These are phyloP conservation scores for Scaptodrosophila latifasciaeformis DNA, from an alignment of 2,888 invertebrate species.

Conservation along the genomic window DNA sequence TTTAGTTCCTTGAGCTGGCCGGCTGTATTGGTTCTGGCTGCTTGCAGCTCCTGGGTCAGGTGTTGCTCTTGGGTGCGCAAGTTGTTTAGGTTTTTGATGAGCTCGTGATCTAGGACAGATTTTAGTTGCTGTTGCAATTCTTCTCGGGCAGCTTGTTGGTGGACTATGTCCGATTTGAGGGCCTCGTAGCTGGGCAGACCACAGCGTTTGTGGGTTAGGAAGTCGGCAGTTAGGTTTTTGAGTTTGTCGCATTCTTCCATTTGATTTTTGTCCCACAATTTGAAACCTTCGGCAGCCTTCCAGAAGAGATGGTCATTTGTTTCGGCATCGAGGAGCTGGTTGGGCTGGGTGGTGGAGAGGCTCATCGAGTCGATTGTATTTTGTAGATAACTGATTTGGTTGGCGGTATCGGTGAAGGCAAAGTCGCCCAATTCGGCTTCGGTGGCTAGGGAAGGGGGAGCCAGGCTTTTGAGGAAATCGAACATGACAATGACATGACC, in stretches of 20 bases:
- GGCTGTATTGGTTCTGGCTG: conserved; percentile 11
- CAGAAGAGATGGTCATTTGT: conserved; percentile 49
- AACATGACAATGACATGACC: conserved; percentile 70
- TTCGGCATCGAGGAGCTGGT: conserved; percentile 50
- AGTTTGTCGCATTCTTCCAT: conserved; percentile 56
- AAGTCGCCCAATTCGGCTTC: conserved; percentile 32
- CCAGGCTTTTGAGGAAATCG: conserved; percentile 70
- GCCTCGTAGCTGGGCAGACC: conserved; percentile 36
- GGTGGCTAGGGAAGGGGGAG: conserved; percentile 30
- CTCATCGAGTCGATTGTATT: conserved; percentile 33
- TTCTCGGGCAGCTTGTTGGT: conserved; percentile 30
- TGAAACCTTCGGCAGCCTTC: conserved; percentile 61
- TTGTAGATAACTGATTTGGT: conserved; percentile 40
- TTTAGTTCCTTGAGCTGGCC: conserved; percentile 5
- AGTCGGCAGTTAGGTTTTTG: conserved; percentile 50
- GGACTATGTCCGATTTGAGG: conserved; percentile 45
- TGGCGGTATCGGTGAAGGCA: conserved; percentile 40
- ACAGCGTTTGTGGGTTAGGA: conserved; percentile 48
- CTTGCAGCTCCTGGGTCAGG: conserved; percentile 43
- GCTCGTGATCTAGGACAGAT: conserved; percentile 37
- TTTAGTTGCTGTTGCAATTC: conserved; percentile 36
- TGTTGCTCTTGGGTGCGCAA: conserved; percentile 26
- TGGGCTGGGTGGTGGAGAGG: conserved; percentile 32
- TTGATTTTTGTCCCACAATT: conserved; percentile 64
- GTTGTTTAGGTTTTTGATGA: conserved; percentile 27